Evolutionary conservation across 2,113 vertebrate genomes (phyloP), one percentile per base, ranked within the genome.

Genomic region (Typhlomys cinereus): DNA sequence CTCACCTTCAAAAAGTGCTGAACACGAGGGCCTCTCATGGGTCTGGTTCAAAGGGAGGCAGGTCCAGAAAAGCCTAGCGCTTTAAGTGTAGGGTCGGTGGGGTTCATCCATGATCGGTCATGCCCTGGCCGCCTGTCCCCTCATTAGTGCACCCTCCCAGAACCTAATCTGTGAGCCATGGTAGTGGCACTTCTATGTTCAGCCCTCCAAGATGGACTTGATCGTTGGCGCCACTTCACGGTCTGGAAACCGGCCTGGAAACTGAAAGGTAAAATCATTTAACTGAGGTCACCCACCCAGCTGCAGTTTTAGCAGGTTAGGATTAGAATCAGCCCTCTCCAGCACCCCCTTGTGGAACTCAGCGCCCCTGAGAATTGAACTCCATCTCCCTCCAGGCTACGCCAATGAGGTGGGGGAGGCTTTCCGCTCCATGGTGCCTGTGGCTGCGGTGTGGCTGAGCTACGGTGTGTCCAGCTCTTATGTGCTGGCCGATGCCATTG

Each of bases 321-420:
- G 46, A 12, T 70, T 85, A 54, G 62, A 84, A 48, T 48, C 48
- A 57, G 61, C 17, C 25, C 23, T 5, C 48, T 71, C n/a, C 20
- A 57, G 91, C 21, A 13, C 36, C 92, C 50, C 61, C 81, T 78
- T 15, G 78, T 93, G 90, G 76, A 86, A 70, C 52, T 20, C 29
- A 2, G 6, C 1, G 15, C 57, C 23, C 50, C n/a, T 0, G 36
- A 29, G 44, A 71, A 20, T 62, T 44, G 41, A 87, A 18, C 15
- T 10, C 20, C 50, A 9, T 25, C 64, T 88, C 10, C 52, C 85
- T 41, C 29, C 96, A 99, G 99, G 99, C 80, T 99, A 99, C 0
- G 98, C 99, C 93, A 99, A 99, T 0, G 99, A 99, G 91, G 99
- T 99, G 34, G 99, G 99, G 0, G 99, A 99, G 96, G 98, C 99